Conservation (phyloP, 2,797 vertebrate species). For the Myotis myotis region DNA sequence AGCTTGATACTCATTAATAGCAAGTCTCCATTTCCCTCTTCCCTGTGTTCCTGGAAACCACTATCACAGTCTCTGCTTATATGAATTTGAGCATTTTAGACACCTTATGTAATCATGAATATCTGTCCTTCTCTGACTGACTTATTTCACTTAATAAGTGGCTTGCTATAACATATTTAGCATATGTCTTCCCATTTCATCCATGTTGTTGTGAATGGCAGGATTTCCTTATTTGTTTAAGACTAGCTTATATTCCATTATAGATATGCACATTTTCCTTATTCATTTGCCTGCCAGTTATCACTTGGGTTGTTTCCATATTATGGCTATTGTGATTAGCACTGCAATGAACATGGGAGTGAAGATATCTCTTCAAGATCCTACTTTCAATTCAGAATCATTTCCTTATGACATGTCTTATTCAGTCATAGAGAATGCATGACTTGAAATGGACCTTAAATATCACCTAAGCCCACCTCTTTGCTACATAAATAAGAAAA, state of each 20-base stretch:
- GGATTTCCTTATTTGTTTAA: neutral
- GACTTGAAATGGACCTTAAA: neutral
- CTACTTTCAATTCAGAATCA: neutral
- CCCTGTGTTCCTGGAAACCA: neutral
- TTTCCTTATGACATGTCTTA: neutral
- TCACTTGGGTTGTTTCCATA: neutral
- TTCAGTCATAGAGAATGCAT: neutral
- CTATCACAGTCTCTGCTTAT: neutral
- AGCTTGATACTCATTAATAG: neutral
- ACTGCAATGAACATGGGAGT: neutral
- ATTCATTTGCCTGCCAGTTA: neutral
- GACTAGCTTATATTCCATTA: neutral
- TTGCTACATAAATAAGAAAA: slow-evolving; percentile 41
- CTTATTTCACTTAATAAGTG: neutral
- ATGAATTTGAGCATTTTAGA: neutral
- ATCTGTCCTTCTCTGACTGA: neutral
- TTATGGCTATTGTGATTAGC: neutral
- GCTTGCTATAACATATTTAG: too few relatives aligned
- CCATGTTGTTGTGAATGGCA: neutral
- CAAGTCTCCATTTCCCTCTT: neutral
- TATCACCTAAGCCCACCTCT: neutral
- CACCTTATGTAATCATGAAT: neutral
- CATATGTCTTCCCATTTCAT: neutral
- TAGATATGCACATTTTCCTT: neutral
- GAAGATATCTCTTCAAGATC: neutral